Evolutionary conservation across 2,888 invertebrate genomes (phyloP), one percentile per base, ranked within the genome.

Genomic region (Hypena proboscidalis): DNA sequence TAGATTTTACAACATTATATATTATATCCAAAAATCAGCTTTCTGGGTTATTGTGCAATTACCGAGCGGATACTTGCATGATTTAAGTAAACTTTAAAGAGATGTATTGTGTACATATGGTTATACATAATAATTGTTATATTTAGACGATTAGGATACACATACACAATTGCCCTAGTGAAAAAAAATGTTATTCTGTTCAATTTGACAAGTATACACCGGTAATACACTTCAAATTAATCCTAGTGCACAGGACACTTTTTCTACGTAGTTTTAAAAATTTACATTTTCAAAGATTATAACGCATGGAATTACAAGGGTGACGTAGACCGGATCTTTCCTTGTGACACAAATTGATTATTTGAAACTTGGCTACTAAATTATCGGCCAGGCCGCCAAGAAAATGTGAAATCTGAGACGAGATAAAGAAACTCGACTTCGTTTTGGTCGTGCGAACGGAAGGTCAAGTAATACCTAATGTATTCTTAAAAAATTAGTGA

Each of bases 201-300:
- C 64, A 58, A 73, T 61, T 70, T 70, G 63, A 58, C 54, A 66
- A 64, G 51, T 74, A 67, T 70, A 73, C 79, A 80, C 74, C 53
- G 67, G 60, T 70, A 68, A 65, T 57, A 67, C 67, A 75, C 72
- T 70, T 74, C 64, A 65, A 61, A 66, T 77, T 73, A 70, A 70
- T 64, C 69, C 53, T 77, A 75, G 64, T 77, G 80, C 80, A 84
- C 82, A 42, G 51, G 61, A 77, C 78, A 80, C 77, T 65, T 80
- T 74, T 78, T 74, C 68, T 74, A 77, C 45, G 68, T 75, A 77
- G 73, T 62, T 55, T n/a, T 61, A 70, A 67, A 32, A 54, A 60
- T 47, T 54, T 48, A 60, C 42, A 51, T 57, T 54, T 49, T 46
- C 36, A 58, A 49, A 41, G 34, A 52, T 36, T 53, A 46, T 49